Percentiles rank a stretch among this genome's conserved stretches.
These are phyloP conservation scores for Nesidiocoris tenuis DNA, from an alignment of 2,888 invertebrate species.

Conservation along the genomic window DNA sequence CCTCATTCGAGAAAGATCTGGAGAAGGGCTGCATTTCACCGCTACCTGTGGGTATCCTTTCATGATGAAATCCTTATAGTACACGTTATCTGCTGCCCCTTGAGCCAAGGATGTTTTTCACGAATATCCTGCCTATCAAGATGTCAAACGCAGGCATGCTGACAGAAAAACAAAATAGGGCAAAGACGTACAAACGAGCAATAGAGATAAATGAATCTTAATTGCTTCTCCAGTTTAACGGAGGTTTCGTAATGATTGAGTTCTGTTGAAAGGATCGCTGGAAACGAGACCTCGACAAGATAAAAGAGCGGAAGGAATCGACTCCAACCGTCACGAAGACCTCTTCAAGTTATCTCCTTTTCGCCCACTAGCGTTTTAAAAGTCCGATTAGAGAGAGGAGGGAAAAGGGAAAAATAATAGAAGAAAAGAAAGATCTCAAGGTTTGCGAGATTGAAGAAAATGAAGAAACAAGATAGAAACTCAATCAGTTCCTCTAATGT, in stretches of 20 bases:
- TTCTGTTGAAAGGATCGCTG: not conserved
- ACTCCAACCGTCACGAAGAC: not conserved
- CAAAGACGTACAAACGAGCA: not conserved
- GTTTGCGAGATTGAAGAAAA: not conserved
- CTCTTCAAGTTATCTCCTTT: not conserved
- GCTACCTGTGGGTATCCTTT: too few species aligned
- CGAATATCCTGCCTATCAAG: too few species aligned
- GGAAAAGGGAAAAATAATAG: not conserved
- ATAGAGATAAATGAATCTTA: not conserved
- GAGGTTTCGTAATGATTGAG: not conserved
- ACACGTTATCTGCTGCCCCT: too few species aligned
- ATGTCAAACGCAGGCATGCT: too few species aligned
- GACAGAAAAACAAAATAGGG: not conserved
- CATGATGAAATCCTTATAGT: not conserved
- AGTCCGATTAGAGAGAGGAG: not conserved
- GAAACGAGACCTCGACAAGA: not conserved
- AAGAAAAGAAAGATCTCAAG: not conserved
- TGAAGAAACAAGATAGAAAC: not conserved
- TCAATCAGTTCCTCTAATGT: not conserved
- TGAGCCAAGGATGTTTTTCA: too few species aligned
- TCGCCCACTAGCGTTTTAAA: not conserved
- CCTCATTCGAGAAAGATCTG: too few species aligned
- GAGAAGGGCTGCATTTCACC: too few species aligned
- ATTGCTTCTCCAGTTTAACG: not conserved
- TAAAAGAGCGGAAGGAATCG: not conserved